These are phyloP conservation scores for pig (Sus scrofa) DNA, from an alignment of 2,113 vertebrate genomes.

Conservation along the genomic window T2T-Sscrofa CM000817.6:98721001-98721500, in stretches of 20 bases:
- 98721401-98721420: conserved; percentile 1
- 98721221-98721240: neutral
- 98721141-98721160: neutral
- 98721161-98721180: neutral
- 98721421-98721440: conserved; percentile 17
- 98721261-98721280: neutral
- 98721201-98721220: neutral
- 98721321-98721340: neutral
- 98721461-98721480: neutral
- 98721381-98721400: neutral
- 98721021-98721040: neutral
- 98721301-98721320: neutral
- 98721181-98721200: neutral
- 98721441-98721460: neutral
- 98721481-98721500: neutral
- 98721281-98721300: neutral
- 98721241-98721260: neutral
- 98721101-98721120: neutral
- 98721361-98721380: neutral
- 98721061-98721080: neutral
- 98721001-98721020: neutral
- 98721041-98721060: neutral
- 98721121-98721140: neutral
- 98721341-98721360: neutral
- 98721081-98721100: neutral